These are phyloP conservation scores for Dinoponera quadriceps DNA, from an alignment of 1,140 invertebrate species.

Conservation along the genomic window DNA sequence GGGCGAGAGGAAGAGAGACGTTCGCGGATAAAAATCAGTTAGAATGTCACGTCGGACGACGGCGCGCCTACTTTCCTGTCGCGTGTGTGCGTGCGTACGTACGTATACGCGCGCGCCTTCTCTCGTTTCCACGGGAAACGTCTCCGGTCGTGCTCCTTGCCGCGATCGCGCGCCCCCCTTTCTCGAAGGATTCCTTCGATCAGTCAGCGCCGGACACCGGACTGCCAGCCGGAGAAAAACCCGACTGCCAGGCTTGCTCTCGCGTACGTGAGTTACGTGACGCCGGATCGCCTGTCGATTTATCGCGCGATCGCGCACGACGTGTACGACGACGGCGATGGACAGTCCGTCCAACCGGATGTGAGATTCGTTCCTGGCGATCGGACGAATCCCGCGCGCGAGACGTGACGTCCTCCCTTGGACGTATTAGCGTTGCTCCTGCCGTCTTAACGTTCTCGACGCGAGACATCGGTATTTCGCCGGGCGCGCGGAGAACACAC, in stretches of 20 bases:
- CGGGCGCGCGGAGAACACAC: not conserved
- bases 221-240: conserved; percentile 70
- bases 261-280: conserved; percentile 79
- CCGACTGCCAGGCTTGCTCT: conserved; percentile 68
- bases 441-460: not conserved
- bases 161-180: conserved; percentile 26
- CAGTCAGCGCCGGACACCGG: conserved; percentile 61
- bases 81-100: not conserved
- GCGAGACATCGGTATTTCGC: not conserved
- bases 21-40: conserved; percentile 59
- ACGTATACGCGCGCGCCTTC: not conserved
- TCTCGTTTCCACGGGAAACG: conserved; percentile 28
- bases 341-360: conserved; percentile 68
- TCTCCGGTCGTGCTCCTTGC: conserved; percentile 9
- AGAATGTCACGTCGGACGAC: conserved; percentile 58
- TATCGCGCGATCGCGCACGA: conserved; percentile 70
- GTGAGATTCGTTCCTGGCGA: conserved; percentile 70
- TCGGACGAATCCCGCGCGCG: conserved; percentile 43
- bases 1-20: not conserved
- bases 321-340: conserved; percentile 51
- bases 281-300: conserved; percentile 74
- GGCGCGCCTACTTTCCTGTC: conserved; percentile 62
- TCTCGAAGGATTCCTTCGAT: conserved; percentile 70
- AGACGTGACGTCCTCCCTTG: conserved; percentile 62
- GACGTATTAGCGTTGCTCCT: not conserved